These are phyloP conservation scores for Daphoenositta chrysoptera DNA, from an alignment of 2,113 vertebrate genomes.

Conservation along the genomic window DNA sequence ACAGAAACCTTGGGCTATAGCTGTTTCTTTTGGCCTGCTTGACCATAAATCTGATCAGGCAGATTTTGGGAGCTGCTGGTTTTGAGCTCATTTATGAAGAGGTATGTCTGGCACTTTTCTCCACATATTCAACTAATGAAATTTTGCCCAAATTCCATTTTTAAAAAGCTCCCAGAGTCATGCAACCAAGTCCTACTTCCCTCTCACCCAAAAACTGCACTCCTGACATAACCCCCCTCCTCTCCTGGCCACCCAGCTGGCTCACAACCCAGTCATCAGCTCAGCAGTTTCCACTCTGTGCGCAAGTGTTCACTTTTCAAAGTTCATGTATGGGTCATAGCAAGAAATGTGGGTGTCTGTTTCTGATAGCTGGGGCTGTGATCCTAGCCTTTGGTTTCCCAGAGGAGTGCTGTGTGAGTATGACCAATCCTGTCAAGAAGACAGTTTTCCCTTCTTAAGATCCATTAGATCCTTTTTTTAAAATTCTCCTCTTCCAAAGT, in stretches of 20 bases:
- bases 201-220: background rate
- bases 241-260: background rate
- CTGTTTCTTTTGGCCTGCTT: background rate
- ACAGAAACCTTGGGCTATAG: background rate
- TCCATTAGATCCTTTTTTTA: fast-evolving
- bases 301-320: background rate
- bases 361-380: background rate
- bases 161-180: background rate
- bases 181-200: background rate
- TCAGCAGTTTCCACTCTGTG: background rate
- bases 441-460: background rate
- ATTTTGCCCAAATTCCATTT: background rate
- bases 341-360: background rate
- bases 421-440: background rate
- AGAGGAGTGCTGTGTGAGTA: background rate
- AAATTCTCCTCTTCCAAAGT: background rate
- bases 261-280: background rate
- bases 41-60: background rate
- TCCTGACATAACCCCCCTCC: background rate
- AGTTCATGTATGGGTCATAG: background rate
- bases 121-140: background rate
- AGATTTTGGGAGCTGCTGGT: background rate
- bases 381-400: background rate
- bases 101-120: background rate
- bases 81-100: background rate